These are phyloP conservation scores for Synanthedon andrenaeformis DNA, from an alignment of 2,888 invertebrate genomes.

Conservation along the genomic window DNA sequence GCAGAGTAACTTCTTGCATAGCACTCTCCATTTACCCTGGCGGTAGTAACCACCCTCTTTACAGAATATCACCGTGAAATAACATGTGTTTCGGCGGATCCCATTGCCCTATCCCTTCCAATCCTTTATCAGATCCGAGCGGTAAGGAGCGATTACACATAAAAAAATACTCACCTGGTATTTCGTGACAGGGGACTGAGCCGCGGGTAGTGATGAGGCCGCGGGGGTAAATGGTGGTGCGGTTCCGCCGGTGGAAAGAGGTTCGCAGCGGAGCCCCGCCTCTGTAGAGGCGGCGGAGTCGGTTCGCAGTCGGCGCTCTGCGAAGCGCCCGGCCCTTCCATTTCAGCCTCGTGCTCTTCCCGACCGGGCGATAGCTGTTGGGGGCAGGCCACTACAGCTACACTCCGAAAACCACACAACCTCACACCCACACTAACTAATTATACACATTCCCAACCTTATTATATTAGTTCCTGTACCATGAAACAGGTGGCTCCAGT, in stretches of 20 bases:
- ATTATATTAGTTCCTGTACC: neutral
- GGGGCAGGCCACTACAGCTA: conserved; percentile 8
- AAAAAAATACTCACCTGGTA: conserved; percentile 32
- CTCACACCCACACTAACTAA: too few species aligned
- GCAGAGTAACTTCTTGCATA: too few species aligned
- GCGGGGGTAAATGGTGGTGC: conserved; percentile 54
- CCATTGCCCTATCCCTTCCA: too few species aligned
- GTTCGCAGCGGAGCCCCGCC: conserved; percentile 86
- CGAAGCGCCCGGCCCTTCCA: conserved; percentile 90
- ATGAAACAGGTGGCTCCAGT: too few species aligned
- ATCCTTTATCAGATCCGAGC: too few species aligned
- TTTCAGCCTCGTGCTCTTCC: conserved; percentile 86
- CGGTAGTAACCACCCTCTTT: too few species aligned
- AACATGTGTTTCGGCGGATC: too few species aligned
- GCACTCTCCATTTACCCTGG: too few species aligned
- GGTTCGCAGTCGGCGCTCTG: conserved; percentile 95
- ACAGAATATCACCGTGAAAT: too few species aligned
- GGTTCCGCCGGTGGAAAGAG: conserved; percentile 82
- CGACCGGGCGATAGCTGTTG: conserved; percentile 84
- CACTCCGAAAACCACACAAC: conserved; percentile 1
- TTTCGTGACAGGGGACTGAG: conserved; percentile 87
- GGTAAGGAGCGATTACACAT: too few species aligned
- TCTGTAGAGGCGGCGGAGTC: conserved; percentile 86
- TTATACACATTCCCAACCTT: neutral
- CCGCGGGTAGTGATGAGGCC: conserved; percentile 73